phyloP scores from a whole-genome alignment of 1,140 invertebrate genomes.

The Frieseomelitta varia region DNA sequence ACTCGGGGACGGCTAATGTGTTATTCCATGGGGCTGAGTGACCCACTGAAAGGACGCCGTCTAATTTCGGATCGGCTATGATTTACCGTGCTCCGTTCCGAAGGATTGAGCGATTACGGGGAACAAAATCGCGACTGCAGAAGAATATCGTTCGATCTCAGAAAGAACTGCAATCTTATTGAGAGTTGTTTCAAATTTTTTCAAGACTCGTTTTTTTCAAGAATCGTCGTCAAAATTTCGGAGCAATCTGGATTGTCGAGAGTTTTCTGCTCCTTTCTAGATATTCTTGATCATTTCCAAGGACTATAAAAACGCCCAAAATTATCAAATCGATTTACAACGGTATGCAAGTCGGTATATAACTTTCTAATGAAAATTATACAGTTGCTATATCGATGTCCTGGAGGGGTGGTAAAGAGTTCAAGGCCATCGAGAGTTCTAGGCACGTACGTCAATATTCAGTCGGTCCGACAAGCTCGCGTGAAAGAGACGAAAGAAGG shows the following conservation, averaged over 20 bases:
- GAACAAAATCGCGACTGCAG: background rate
- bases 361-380: background rate
- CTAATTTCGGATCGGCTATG: slow-evolving; percentile 41
- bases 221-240: too few relatives aligned
- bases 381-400: background rate
- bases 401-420: background rate
- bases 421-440: slow-evolving; percentile 52
- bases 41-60: slow-evolving; percentile 32
- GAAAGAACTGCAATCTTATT: background rate
- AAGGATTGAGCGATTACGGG: background rate
- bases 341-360: background rate
- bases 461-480: slow-evolving; percentile 20
- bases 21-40: slow-evolving; percentile 43
- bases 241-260: too few relatives aligned
- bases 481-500: slow-evolving; percentile 63
- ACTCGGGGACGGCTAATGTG: slow-evolving; percentile 38
- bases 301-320: background rate
- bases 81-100: background rate
- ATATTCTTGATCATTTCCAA: accelerated
- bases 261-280: background rate
- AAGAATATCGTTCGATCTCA: background rate
- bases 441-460: slow-evolving; percentile 63
- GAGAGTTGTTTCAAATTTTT: background rate
- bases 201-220: too few relatives aligned
- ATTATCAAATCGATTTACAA: background rate